These are phyloP conservation scores for Harlomillsia oculata DNA, from an alignment of 1,140 invertebrate species.

Conservation along the genomic window DNA sequence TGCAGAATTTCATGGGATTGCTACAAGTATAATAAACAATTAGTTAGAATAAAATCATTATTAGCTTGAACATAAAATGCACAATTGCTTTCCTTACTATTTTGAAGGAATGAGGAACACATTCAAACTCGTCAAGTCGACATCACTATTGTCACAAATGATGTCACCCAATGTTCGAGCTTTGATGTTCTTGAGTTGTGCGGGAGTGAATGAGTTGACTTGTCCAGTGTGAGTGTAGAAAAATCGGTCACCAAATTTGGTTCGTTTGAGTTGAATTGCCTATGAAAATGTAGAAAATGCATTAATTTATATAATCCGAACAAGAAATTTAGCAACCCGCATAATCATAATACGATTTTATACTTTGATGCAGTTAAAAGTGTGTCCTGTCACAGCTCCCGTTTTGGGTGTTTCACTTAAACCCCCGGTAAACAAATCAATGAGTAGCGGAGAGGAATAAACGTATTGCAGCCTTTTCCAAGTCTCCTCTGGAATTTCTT, in stretches of 20 bases:
- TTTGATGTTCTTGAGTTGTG: constrained; percentile 50
- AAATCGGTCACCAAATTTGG: constrained; percentile 43
- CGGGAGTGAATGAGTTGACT: constrained; percentile 44
- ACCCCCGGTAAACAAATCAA: constrained; percentile 49
- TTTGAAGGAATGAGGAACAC: constrained; percentile 42
- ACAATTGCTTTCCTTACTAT: too few relatives aligned
- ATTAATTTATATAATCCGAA: too few relatives aligned
- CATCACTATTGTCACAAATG: constrained; percentile 49
- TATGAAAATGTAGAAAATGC: too few relatives aligned
- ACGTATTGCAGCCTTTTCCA: constrained; percentile 41
- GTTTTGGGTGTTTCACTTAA: constrained; percentile 45
- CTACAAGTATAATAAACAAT: too few relatives aligned
- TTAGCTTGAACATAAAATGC: too few relatives aligned
- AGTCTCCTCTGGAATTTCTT: constrained; percentile 6
- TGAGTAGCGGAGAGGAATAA: constrained; percentile 37
- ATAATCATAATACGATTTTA: too few relatives aligned
- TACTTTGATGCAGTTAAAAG: constrained; percentile 45
- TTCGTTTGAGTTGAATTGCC: constrained; percentile 42
- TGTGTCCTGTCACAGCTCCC: constrained; percentile 45
- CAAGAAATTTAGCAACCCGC: too few relatives aligned
- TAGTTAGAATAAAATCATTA: too few relatives aligned
- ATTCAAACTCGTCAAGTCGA: constrained; percentile 41
- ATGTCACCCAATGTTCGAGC: constrained; percentile 48
- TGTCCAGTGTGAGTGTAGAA: constrained; percentile 50
- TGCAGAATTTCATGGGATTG: too few relatives aligned